phyloP scores from a whole-genome alignment of 2,797 vertebrate genomes.

The Mormyrus hasselquistii region DNA sequence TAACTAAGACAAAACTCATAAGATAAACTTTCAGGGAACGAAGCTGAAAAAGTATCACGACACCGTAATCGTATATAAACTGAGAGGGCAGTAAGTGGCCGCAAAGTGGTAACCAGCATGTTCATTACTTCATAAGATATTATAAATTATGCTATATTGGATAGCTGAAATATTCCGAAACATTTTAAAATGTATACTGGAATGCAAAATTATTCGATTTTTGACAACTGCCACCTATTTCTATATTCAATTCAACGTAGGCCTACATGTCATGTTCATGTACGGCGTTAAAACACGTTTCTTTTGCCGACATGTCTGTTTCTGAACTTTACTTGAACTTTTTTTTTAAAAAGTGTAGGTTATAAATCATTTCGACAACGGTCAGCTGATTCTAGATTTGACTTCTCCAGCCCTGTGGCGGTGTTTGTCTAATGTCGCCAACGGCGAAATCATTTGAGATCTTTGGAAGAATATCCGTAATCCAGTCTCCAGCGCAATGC shows the following conservation, averaged over 20 bases:
- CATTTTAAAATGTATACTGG: background rate
- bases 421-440: background rate
- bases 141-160: background rate
- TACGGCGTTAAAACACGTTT: background rate
- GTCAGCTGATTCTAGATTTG: constrained; percentile 56
- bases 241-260: background rate
- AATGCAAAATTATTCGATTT: background rate
- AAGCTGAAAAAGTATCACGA: constrained; percentile 4
- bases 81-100: background rate
- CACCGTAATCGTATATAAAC: background rate
- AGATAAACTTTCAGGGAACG: background rate
- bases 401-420: constrained; percentile 14
- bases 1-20: background rate
- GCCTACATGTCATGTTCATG: background rate
- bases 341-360: constrained; percentile 67
- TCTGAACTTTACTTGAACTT: constrained; percentile 80
- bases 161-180: background rate
- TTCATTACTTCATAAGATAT: background rate
- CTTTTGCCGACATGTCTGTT: constrained; percentile 61
- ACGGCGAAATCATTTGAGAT: constrained; percentile 11
- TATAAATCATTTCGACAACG: constrained; percentile 79
- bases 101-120: background rate
- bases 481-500: background rate
- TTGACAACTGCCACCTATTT: background rate
- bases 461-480: background rate